Base-by-base conservation (phyloP, 2,797 vertebrate genomes). In the Benthosema pterotum region DNA sequence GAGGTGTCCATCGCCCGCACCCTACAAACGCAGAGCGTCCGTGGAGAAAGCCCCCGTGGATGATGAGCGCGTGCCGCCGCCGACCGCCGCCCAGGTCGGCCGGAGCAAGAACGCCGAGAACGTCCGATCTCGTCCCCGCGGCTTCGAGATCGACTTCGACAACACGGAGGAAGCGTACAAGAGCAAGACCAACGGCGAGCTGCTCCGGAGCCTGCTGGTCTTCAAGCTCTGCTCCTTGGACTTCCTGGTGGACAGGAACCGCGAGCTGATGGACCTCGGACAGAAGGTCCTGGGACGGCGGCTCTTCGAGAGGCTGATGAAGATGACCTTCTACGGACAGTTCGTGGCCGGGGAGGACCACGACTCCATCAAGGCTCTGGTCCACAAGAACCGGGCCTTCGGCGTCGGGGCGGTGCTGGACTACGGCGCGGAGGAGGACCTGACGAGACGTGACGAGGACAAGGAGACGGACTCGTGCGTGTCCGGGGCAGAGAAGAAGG, bases 261-360 rank as follows among this genome's bases (percentile, higher is more conserved):
- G 90, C 67, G 86, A 92, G 97, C 55, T 99, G 69, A 92, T 98
- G 75, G 87, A 81, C 4, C 60, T 96, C 6, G 80, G 89, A 67
- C 93, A 77, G 87, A 93, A 90, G 63, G 1, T 98, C 18, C 63
- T 98, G 9, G 96, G 97, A 0, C 89, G 92, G 82, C 56, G 75
- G 72, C 65, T 95, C 42, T 99, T 98, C 22, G 92, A 95, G 67
- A 88, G 69, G 64, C 54, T 97, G 55, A 98, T 99, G 97, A 99
- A 97, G 91, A 92, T 96, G 94, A 98, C 97, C 13, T 96, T 99
- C 88, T 99, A 99, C 0, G 97, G 97, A 6, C 97, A 99, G 77
- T 98, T 98, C 78, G 97, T 98, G 75, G 97, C 95, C 0, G 97
- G 97, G 0, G 96, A 98, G 72, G 93, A 99, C 85, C 95, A 95